Evolutionary conservation across 2,113 vertebrate genomes (phyloP).

Genomic region (Xyrauchen texanus): DNA sequence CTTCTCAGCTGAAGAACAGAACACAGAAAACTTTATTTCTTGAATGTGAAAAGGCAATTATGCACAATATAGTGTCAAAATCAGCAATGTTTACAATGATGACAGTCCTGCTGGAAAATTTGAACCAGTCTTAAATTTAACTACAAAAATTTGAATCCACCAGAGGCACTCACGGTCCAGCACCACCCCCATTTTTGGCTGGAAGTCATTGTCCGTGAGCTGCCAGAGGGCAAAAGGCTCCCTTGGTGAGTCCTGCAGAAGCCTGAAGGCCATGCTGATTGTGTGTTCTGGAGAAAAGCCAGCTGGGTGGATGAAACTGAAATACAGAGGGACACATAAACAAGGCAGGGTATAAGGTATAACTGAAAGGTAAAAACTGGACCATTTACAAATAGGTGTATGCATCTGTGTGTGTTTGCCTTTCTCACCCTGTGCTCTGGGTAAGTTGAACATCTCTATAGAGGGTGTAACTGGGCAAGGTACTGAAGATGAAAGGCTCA

Average conservation of each 20-base stretch:
- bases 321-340: constrained; percentile 38
- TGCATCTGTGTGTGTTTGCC: background rate
- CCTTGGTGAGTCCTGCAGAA: constrained; percentile 81
- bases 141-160: no score
- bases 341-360: background rate
- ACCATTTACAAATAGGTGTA: constrained; percentile 1
- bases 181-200: constrained; percentile 86
- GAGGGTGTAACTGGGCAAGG: constrained; percentile 79
- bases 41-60: background rate
- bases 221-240: constrained; percentile 92
- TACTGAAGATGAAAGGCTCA: constrained; percentile 81
- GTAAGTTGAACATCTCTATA: constrained; percentile 85
- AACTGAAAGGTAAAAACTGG: background rate
- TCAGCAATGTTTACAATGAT: no score
- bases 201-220: constrained; percentile 84
- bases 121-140: no score
- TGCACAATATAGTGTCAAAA: no score
- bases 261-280: constrained; percentile 81
- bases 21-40: background rate
- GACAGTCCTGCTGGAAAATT: no score
- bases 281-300: constrained; percentile 83
- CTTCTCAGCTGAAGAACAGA: constrained; percentile 72
- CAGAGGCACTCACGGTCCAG: constrained; percentile 80
- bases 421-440: constrained; percentile 81
- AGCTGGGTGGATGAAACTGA: constrained; percentile 79